Base-by-base conservation (phyloP, 2,113 vertebrate genomes). In the Rhipidura dahli region DNA sequence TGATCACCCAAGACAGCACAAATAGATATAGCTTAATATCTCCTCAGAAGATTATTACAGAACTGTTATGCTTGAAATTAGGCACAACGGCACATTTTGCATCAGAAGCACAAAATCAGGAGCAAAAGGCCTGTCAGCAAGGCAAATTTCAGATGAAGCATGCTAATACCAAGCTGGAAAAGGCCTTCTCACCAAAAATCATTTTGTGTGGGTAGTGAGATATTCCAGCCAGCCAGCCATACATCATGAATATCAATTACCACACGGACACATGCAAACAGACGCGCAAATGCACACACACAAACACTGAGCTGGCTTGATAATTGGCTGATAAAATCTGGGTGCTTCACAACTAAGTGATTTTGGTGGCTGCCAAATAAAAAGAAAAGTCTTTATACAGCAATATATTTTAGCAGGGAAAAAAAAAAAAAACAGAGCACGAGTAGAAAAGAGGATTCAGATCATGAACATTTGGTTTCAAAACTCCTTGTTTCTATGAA, bases 301-400 rank as follows among this genome's bases (percentile, higher is more conserved):
- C 93, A 96, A 96, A 97, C 88, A 97, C 91, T 95, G 85, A 97
- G 92, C 81, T 94, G 83, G 96, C 95, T 97, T 95, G 95, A 84
- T 96, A 88, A 93, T 79, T 96, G 96, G 95, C 94, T 97, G 94
- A 97, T 97, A 98, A 98, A 97, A 96, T 97, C 94, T 96, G 90
- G 92, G 95, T 97, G 93, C 95, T 95, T 97, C 92, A 94, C 91
- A 96, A 98, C 91, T 84, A 95, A 97, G 89, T 88, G 89, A 94
- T 95, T 97, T 92, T 85, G 94, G 61, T 60, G 89, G 66, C 96
- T 97, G 97, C 96, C 97, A 98, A 97, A 95, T 35, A 87, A 75
- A 59, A 87, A 75, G 15, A 87, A 68, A 97, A 96, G 93, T 95
- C 97, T 97, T 97, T 80, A 76, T 68, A 81, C 87, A 87, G 87